A percentile compares a stretch with the other conserved stretches of the same genome.
Conservation (phyloP, 2,888 invertebrate genomes). For the Luperina testacea region DNA sequence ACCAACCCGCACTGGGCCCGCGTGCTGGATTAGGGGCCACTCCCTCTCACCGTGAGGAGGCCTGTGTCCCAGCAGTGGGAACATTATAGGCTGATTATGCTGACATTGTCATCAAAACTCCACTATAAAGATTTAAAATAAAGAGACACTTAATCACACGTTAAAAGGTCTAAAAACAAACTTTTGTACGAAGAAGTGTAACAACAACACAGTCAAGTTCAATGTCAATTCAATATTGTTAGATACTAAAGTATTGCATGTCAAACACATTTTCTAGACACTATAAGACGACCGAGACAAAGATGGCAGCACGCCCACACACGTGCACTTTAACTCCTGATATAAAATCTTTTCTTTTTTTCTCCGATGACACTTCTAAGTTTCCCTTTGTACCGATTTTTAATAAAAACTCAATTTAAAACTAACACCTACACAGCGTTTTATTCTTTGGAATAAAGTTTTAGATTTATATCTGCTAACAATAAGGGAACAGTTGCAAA, state of each 20-base stretch:
- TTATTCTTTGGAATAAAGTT: constrained; percentile 30
- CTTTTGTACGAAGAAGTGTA: background rate
- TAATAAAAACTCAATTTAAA: constrained; percentile 17
- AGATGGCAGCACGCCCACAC: constrained; percentile 29
- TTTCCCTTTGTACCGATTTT: constrained; percentile 37
- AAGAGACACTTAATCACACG: too few species aligned
- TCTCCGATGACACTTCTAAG: constrained; percentile 22
- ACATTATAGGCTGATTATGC: background rate
- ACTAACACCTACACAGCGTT: constrained; percentile 28
- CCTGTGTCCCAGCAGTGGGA: too few species aligned
- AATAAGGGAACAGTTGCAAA: constrained; percentile 34
- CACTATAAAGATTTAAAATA: background rate
- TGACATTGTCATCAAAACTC: background rate
- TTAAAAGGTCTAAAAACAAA: background rate
- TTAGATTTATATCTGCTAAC: constrained; percentile 59
- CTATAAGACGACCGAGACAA: constrained; percentile 16
- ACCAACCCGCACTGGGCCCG: too few species aligned
- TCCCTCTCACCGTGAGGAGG: too few species aligned
- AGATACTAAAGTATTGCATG: constrained; percentile 32
- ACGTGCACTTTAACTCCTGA: constrained; percentile 19
- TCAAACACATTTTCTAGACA: constrained; percentile 25
- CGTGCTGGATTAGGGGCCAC: too few species aligned
- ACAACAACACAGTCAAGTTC: constrained; percentile 5
- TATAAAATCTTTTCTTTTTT: constrained; percentile 44
- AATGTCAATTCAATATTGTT: constrained; percentile 11